Evolutionary conservation across 2,888 invertebrate species (phyloP).

Genomic region (Rhingia rostrata): DNA sequence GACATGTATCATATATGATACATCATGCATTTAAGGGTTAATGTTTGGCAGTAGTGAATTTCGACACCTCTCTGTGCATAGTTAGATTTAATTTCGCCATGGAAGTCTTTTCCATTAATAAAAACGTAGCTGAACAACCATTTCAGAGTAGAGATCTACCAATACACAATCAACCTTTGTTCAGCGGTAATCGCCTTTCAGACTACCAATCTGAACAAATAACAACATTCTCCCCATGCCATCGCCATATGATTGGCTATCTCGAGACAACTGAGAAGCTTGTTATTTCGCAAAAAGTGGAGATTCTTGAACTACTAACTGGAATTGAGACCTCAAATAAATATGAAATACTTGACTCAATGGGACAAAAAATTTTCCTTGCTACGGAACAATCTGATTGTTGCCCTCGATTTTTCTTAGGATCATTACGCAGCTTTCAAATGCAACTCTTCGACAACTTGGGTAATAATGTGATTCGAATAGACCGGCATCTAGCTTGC

Average conservation of each 20-base stretch:
- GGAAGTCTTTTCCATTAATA: slow-evolving; percentile 15
- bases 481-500: slow-evolving; percentile 12
- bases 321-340: slow-evolving; percentile 20
- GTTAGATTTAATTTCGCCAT: slow-evolving; percentile 3
- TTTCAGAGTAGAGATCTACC: slow-evolving; percentile 30
- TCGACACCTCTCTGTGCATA: background rate
- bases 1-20: no score
- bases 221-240: background rate
- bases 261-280: slow-evolving; percentile 27
- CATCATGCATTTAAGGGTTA: background rate
- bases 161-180: slow-evolving; percentile 17
- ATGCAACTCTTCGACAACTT: slow-evolving; percentile 36
- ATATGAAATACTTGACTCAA: slow-evolving; percentile 18
- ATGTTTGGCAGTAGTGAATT: background rate
- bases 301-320: slow-evolving; percentile 12
- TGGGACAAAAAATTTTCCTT: slow-evolving; percentile 34
- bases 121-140: background rate
- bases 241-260: slow-evolving; percentile 20
- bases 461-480: slow-evolving; percentile 46
- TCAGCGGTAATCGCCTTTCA: background rate
- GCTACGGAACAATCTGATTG: slow-evolving; percentile 29
- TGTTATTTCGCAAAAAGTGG: slow-evolving; percentile 26
- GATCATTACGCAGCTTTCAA: slow-evolving; percentile 17
- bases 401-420: slow-evolving; percentile 9
- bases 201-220: background rate